Evolutionary conservation across 2,888 invertebrate genomes (phyloP).

Genomic region (Dastarcus helophoroides): DNA sequence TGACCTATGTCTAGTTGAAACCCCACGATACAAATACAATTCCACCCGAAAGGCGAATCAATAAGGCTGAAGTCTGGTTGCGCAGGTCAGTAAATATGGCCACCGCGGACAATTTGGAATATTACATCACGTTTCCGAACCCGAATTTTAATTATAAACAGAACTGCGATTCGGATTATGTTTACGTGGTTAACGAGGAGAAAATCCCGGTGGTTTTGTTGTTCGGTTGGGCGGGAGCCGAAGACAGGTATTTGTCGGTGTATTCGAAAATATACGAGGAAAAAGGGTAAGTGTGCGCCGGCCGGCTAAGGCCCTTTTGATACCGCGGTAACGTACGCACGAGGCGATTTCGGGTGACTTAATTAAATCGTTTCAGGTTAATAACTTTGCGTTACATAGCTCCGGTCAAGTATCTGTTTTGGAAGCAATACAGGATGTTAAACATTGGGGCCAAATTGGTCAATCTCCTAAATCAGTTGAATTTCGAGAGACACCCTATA

Average conservation of each 20-base stretch:
- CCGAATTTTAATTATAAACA: constrained; percentile 36
- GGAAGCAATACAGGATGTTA: constrained; percentile 48
- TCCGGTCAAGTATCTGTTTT: constrained; percentile 54
- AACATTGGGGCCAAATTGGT: constrained; percentile 52
- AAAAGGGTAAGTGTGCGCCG: constrained; percentile 42
- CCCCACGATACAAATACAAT: too few species aligned
- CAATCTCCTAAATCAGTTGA: constrained; percentile 52
- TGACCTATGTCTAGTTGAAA: too few species aligned
- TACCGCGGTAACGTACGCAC: too few species aligned
- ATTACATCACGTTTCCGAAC: constrained; percentile 51
- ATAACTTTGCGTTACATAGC: constrained; percentile 62
- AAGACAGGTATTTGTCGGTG: constrained; percentile 64
- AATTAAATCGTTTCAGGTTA: constrained; percentile 46
- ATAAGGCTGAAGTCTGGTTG: too few species aligned
- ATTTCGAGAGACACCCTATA: constrained; percentile 57
- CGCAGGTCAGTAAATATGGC: constrained; percentile 28
- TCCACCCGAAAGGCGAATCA: too few species aligned
- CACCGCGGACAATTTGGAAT: constrained; percentile 43
- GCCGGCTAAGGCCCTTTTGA: too few species aligned
- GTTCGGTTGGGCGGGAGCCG: constrained; percentile 72
- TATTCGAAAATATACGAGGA: constrained; percentile 70
- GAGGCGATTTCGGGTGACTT: too few species aligned
- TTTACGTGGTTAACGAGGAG: constrained; percentile 47
- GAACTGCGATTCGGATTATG: constrained; percentile 39
- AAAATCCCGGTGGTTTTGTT: constrained; percentile 58